Evolutionary conservation across 2,888 invertebrate genomes (phyloP).

Genomic region (Plagodis pulveraria): DNA sequence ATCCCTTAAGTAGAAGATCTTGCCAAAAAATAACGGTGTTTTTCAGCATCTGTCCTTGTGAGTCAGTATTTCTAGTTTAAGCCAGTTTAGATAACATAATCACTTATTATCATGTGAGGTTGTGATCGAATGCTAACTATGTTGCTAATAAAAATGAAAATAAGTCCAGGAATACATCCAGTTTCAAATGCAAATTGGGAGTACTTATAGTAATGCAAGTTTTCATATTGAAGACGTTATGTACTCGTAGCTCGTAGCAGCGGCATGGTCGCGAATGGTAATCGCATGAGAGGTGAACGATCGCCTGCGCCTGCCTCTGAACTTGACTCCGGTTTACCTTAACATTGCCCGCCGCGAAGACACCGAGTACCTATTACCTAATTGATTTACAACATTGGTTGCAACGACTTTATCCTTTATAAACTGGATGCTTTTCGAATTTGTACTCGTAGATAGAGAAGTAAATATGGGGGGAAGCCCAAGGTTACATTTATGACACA

Average conservation of each 20-base stretch:
- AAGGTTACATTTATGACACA: neutral
- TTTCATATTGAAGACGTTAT: too few relatives aligned
- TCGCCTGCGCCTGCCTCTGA: slow-evolving; percentile 50
- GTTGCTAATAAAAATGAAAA: too few relatives aligned
- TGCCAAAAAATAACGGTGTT: too few relatives aligned
- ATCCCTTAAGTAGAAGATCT: too few relatives aligned
- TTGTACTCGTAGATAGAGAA: neutral
- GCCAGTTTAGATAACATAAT: too few relatives aligned
- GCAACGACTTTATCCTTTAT: slow-evolving; percentile 1
- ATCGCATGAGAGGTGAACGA: slow-evolving; percentile 69
- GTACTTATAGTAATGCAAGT: too few relatives aligned
- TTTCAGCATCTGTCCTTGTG: too few relatives aligned
- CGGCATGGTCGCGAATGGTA: slow-evolving; percentile 37
- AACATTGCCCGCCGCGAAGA: slow-evolving; percentile 53
- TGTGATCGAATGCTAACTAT: too few relatives aligned
- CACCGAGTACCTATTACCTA: slow-evolving; percentile 40
- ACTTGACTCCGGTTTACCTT: slow-evolving; percentile 74
- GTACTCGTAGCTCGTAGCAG: slow-evolving; percentile 1
- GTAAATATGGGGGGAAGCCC: neutral
- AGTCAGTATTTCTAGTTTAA: too few relatives aligned
- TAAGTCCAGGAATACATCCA: neutral
- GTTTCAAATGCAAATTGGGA: neutral
- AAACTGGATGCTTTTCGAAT: neutral
- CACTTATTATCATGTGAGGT: too few relatives aligned
- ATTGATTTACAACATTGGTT: slow-evolving; percentile 30